These are phyloP conservation scores for Toxotes lorentzi DNA, from an alignment of 2,797 vertebrate genomes.

Conservation along the genomic window DNA sequence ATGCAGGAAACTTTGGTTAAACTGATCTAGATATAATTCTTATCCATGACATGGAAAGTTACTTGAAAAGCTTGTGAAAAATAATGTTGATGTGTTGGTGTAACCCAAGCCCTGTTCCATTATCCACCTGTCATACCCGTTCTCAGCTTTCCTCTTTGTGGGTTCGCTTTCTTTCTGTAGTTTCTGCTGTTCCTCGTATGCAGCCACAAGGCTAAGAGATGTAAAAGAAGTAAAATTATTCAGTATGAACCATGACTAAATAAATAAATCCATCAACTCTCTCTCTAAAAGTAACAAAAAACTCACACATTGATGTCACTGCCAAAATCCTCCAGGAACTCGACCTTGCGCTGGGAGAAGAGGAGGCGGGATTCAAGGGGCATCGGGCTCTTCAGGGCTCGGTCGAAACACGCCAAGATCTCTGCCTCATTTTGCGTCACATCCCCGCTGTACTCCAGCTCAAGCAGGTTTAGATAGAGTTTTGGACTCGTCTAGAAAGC, in stretches of 20 bases:
- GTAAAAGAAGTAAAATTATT: not conserved
- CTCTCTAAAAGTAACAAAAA: not conserved
- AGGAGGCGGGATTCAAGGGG: conserved; percentile 91
- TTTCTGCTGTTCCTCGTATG: conserved; percentile 93
- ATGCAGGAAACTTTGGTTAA: not conserved
- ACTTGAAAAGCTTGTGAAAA: not conserved
- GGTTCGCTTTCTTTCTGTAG: conserved; percentile 92
- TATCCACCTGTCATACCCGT: conserved; percentile 88
- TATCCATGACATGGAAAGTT: not conserved
- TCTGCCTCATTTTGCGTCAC: conserved; percentile 93
- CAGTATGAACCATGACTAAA: not conserved
- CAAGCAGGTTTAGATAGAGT: conserved; percentile 95
- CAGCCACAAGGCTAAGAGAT: conserved; percentile 88
- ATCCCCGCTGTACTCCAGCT: conserved; percentile 95
- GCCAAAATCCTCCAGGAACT: conserved; percentile 98
- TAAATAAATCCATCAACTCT: too few species aligned
- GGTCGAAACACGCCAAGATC: conserved; percentile 94
- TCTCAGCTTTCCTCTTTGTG: conserved; percentile 94
- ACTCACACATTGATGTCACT: conserved; percentile 94
- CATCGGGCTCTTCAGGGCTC: conserved; percentile 90
- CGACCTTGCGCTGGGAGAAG: conserved; percentile 97
- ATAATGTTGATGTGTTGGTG: conserved; percentile 10
- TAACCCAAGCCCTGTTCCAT: conserved; percentile 1
- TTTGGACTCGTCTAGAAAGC: conserved; percentile 91
- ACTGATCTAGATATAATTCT: not conserved